Percentiles rank a stretch among this genome's conserved stretches.
Evolutionary conservation across 1,140 invertebrate species (phyloP).

Genomic region (Neuroterus valhalla): DNA sequence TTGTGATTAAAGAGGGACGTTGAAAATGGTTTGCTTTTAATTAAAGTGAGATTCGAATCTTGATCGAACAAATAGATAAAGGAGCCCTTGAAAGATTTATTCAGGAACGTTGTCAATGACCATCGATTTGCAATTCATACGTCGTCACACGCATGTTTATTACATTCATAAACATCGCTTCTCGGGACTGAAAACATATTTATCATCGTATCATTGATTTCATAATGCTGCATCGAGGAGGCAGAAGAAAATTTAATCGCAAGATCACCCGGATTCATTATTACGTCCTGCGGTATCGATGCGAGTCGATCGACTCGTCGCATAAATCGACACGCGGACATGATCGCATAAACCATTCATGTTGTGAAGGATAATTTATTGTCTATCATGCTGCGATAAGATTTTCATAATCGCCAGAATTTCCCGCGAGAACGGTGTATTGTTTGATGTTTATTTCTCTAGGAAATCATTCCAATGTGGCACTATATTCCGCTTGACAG

Average conservation of each 20-base stretch:
- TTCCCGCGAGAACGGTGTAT: not conserved
- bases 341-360: constrained; percentile 9
- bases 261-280: constrained; percentile 43
- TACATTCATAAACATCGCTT: constrained; percentile 38
- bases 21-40: constrained; percentile 1
- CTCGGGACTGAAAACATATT: constrained; percentile 31
- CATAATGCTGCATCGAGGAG: constrained; percentile 34
- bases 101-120: constrained; percentile 35
- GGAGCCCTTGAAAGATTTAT: constrained; percentile 34
- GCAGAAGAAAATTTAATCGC: constrained; percentile 45
- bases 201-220: constrained; percentile 46
- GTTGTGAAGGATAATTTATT: constrained; percentile 23
- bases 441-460: not conserved
- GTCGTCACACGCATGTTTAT: constrained; percentile 31
- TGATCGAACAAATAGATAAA: constrained; percentile 27
- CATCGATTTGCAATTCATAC: constrained; percentile 38
- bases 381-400: not conserved
- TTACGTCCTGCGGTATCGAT: constrained; percentile 30
- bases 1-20: not conserved
- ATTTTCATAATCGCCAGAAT: constrained; percentile 18
- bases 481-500: no score
- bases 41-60: constrained; percentile 15
- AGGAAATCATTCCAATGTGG: not conserved
- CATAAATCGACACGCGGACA: constrained; percentile 47
- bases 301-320: constrained; percentile 38